Evolutionary conservation across 2,113 vertebrate species (phyloP).

Genomic region (Thalassarche chlororhynchos): DNA sequence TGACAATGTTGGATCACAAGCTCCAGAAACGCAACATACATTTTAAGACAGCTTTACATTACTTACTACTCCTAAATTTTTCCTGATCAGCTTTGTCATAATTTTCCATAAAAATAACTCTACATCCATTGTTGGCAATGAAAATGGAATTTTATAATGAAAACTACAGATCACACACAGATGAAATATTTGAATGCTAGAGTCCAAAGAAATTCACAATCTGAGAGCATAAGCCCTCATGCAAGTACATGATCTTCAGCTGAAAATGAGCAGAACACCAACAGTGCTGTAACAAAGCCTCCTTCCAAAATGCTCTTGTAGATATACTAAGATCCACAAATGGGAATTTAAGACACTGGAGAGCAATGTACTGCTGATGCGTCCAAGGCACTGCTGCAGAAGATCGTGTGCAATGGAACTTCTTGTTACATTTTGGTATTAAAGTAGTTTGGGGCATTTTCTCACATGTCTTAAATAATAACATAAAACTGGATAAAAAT

Average conservation of each 20-base stretch:
- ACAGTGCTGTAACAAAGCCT: neutral
- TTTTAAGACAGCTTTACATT: neutral
- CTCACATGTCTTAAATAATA: neutral
- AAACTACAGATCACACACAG: neutral
- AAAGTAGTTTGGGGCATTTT: neutral
- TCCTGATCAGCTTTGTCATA: neutral
- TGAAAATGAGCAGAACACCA: neutral
- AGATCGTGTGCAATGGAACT: neutral
- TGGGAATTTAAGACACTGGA: neutral
- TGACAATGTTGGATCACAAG: neutral
- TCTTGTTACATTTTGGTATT: neutral
- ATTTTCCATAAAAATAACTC: neutral
- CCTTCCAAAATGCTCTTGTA: neutral
- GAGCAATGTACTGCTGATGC: neutral
- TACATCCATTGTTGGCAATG: neutral
- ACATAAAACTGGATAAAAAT: neutral
- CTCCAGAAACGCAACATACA: neutral
- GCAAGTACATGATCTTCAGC: neutral
- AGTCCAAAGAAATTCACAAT: conserved; percentile 19
- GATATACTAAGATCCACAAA: neutral
- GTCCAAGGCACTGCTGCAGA: neutral
- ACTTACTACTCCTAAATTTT: neutral
- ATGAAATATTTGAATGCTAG: neutral
- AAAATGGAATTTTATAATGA: neutral
- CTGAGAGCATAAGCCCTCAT: neutral